These are phyloP conservation scores for Passerina amoena DNA, from an alignment of 2,113 vertebrate species.

Conservation along the genomic window DNA sequence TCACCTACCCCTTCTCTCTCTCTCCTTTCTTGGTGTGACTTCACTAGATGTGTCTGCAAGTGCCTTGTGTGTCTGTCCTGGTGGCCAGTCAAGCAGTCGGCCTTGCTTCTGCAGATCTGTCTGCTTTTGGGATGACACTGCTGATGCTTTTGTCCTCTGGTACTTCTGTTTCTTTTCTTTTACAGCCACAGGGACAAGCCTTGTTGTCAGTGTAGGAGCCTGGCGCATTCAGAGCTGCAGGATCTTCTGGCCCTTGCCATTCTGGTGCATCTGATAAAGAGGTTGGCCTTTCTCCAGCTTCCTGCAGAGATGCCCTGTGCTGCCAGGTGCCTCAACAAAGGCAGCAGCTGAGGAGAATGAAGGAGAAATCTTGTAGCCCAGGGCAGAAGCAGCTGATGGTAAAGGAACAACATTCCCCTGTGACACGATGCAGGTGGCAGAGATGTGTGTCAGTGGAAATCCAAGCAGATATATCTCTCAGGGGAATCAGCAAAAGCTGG, in stretches of 20 bases:
- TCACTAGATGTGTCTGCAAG: not conserved
- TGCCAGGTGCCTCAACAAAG: not conserved
- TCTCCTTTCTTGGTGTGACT: conserved; percentile 6
- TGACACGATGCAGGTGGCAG: not conserved
- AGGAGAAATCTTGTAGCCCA: not conserved
- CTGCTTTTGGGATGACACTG: not conserved
- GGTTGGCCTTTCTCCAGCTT: not conserved
- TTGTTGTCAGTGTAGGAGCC: not conserved
- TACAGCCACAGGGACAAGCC: not conserved
- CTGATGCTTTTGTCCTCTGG: not conserved
- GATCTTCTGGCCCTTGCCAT: not conserved
- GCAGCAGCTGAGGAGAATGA: not conserved
- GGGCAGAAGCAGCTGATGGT: not conserved
- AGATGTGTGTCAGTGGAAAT: not conserved
- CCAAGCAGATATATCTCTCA: not conserved
- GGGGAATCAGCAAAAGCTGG: not conserved
- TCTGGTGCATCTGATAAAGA: not conserved
- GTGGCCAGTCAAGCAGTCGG: not conserved
- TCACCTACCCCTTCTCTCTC: not conserved
- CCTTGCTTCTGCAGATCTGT: not conserved
- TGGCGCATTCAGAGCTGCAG: not conserved
- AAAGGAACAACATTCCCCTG: not conserved
- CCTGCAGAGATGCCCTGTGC: not conserved
- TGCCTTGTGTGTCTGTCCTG: not conserved
- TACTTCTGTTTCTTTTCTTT: not conserved